phyloP scores from a whole-genome alignment of 2,888 invertebrate species.

The Abscondita cerata region DNA sequence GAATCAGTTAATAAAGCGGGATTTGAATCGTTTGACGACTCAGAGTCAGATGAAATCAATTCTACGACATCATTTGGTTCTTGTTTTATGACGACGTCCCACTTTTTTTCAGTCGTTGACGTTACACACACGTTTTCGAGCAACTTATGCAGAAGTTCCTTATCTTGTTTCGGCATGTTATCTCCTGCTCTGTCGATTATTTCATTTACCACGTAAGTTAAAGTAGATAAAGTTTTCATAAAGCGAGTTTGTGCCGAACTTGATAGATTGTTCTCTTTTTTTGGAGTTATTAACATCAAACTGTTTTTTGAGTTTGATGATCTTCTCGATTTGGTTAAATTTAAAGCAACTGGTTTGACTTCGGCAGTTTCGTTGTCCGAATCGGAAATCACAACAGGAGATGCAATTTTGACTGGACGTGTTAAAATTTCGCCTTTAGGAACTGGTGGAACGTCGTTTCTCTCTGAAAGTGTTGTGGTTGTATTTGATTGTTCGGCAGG shows the following conservation, averaged over 20 bases:
- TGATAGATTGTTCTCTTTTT: neutral
- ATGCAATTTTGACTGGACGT: neutral
- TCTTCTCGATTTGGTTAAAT: neutral
- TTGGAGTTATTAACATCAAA: neutral
- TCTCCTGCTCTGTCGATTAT: neutral
- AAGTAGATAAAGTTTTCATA: neutral
- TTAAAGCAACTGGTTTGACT: neutral
- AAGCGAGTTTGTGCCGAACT: neutral
- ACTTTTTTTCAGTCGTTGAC: neutral
- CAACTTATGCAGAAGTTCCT: slow-evolving; percentile 6
- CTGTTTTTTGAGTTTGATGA: no score
- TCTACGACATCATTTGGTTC: neutral
- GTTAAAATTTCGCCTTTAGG: neutral
- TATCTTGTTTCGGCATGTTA: neutral
- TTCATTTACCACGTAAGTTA: slow-evolving; percentile 1
- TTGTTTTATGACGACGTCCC: neutral
- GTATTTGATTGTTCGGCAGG: no score
- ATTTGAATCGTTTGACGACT: neutral
- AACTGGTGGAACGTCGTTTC: neutral
- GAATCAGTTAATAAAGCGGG: neutral
- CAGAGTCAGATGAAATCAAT: neutral
- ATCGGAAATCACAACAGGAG: neutral
- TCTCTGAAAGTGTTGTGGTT: neutral
- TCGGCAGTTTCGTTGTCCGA: neutral
- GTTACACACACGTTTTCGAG: neutral